These are phyloP conservation scores for Drosophila pectinifera DNA, from an alignment of 1,140 invertebrate species.

Conservation along the genomic window DNA sequence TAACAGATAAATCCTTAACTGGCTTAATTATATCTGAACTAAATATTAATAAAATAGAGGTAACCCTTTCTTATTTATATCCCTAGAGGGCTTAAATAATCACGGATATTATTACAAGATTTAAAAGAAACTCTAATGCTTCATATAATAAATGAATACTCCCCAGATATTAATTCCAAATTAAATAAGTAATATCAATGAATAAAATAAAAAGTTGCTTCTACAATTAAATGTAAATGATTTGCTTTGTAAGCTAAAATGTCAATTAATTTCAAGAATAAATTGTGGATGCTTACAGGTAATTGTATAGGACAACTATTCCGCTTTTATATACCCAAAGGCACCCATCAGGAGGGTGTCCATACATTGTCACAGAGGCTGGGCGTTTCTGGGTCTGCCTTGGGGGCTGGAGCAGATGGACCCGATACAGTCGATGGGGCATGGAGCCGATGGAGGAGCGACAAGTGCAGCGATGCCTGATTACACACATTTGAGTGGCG, in stretches of 20 bases:
- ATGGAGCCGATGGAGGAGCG: constrained; percentile 17
- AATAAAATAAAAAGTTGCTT: not conserved
- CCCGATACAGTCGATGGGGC: constrained; percentile 1
- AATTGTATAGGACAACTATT: not conserved
- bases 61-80: too few relatives aligned
- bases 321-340: constrained; percentile 2
- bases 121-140: not conserved
- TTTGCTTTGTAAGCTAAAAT: not conserved
- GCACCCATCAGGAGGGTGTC: constrained; percentile 18
- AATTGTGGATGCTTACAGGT: not conserved
- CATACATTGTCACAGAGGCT: constrained; percentile 40
- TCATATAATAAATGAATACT: too few relatives aligned
- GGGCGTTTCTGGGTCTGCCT: constrained; percentile 41
- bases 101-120: too few relatives aligned
- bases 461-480: constrained; percentile 54
- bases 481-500: constrained; percentile 63
- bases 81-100: too few relatives aligned
- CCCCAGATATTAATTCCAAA: not conserved
- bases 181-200: not conserved
- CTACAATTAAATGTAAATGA: not conserved
- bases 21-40: too few relatives aligned
- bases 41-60: too few relatives aligned
- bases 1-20: too few relatives aligned
- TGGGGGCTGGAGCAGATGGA: constrained; percentile 7
- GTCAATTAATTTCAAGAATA: not conserved